Conservation (phyloP, 2,888 invertebrate species). For the Ophonus ardosiacus region DNA sequence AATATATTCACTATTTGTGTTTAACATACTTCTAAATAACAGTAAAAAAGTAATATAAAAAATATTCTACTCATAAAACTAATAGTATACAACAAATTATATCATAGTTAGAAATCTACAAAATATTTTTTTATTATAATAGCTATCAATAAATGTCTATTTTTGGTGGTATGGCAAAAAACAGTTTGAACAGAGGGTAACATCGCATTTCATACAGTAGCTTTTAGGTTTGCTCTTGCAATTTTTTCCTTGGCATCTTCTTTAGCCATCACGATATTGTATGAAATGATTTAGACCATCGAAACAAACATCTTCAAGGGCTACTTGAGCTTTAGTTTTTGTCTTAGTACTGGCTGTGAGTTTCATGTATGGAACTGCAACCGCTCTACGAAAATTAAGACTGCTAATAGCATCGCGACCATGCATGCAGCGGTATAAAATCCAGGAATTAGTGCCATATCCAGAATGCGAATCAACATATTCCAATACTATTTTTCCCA, state of each 20-base stretch:
- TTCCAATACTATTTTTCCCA: conserved; percentile 60
- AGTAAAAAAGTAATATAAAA: too few relatives aligned
- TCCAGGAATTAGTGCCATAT: conserved; percentile 15
- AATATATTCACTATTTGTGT: too few relatives aligned
- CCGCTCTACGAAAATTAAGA: conserved; percentile 12
- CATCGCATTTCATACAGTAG: conserved; percentile 32
- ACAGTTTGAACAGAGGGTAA: conserved; percentile 12
- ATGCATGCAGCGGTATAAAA: conserved; percentile 23
- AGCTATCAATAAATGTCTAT: too few relatives aligned
- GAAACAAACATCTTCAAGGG: conserved; percentile 14
- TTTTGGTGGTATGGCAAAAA: too few relatives aligned
- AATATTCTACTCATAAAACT: too few relatives aligned
- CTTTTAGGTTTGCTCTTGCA: conserved; percentile 32
- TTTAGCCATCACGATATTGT: conserved; percentile 15
- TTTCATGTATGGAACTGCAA: conserved; percentile 1
- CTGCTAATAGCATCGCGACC: neutral
- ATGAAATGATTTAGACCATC: conserved; percentile 26
- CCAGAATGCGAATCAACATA: conserved; percentile 41
- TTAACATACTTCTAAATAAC: too few relatives aligned
- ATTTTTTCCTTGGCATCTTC: conserved; percentile 25
- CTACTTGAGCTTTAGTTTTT: conserved; percentile 19
- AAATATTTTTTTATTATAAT: too few relatives aligned
- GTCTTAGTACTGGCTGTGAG: neutral
- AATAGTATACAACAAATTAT: too few relatives aligned
- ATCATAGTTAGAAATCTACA: too few relatives aligned